A percentile compares a stretch with the other conserved stretches of the same genome.
phyloP scores from a whole-genome alignment of 1,140 invertebrate genomes.

The Cotesia vestalis region DNA sequence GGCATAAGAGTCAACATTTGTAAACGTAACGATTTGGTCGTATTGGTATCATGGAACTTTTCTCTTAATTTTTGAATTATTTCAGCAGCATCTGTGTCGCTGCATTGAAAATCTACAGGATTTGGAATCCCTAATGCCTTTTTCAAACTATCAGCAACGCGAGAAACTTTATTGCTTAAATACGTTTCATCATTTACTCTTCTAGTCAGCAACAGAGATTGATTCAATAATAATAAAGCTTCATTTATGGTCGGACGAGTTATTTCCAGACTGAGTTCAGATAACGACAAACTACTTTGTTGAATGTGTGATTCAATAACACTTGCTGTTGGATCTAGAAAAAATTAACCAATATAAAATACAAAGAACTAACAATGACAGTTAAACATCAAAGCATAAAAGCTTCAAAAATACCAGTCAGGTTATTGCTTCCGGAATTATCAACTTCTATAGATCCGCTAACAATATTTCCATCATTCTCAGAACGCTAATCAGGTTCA shows the following conservation, averaged over 20 bases:
- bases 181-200: too few relatives aligned
- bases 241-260: constrained; percentile 34
- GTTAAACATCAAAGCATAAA: constrained; percentile 24
- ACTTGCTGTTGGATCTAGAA: constrained; percentile 36
- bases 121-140: too few relatives aligned
- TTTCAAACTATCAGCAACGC: too few relatives aligned
- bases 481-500: constrained; percentile 23
- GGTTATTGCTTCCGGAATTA: neutral
- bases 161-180: too few relatives aligned
- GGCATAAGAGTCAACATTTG: constrained; percentile 31
- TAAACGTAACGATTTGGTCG: constrained; percentile 5
- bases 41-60: constrained; percentile 7
- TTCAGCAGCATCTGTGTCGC: too few relatives aligned
- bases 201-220: too few relatives aligned
- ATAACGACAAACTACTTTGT: constrained; percentile 35
- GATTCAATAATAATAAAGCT: constrained; percentile 18
- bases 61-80: neutral
- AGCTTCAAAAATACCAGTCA: neutral
- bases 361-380: constrained; percentile 26
- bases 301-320: constrained; percentile 24
- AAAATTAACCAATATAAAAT: constrained; percentile 20
- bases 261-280: constrained; percentile 30
- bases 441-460: constrained; percentile 23
- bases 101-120: too few relatives aligned
- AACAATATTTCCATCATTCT: constrained; percentile 16